Evolutionary conservation across 1,140 invertebrate species (phyloP).

Genomic region (Zaprionus tsacasi): DNA sequence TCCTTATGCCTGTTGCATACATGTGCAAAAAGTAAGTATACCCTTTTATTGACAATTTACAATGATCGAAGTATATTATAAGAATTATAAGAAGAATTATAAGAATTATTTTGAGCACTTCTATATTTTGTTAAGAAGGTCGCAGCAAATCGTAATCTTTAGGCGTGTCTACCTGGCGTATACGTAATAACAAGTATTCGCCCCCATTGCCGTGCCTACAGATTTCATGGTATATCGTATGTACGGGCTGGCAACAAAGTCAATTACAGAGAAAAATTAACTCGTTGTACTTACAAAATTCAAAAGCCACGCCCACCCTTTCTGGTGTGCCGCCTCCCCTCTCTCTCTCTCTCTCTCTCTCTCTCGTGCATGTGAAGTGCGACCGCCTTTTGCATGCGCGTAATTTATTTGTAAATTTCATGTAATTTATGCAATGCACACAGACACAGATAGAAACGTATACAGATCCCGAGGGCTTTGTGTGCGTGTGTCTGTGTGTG

Average conservation of each 20-base stretch:
- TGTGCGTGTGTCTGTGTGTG: neutral
- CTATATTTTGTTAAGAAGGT: too few relatives aligned
- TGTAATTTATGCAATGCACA: slow-evolving; percentile 72
- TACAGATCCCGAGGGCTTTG: slow-evolving; percentile 29
- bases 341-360: too few relatives aligned
- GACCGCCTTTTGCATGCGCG: slow-evolving; percentile 63
- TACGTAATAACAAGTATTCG: slow-evolving; percentile 8
- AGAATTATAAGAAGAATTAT: too few relatives aligned
- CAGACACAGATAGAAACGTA: slow-evolving; percentile 21
- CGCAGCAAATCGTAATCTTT: neutral
- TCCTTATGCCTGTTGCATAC: too few relatives aligned
- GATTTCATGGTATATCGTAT: neutral
- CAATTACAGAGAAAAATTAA: slow-evolving; percentile 32
- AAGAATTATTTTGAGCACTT: too few relatives aligned
- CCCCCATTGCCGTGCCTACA: neutral
- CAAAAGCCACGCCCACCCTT: slow-evolving; percentile 17
- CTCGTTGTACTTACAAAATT: slow-evolving; percentile 21
- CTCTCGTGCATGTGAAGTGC: slow-evolving; percentile 1
- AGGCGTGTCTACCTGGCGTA: neutral
- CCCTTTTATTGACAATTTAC: too few relatives aligned
- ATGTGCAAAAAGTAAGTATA: too few relatives aligned
- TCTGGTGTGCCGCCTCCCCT: neutral
- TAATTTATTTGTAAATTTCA: slow-evolving; percentile 77
- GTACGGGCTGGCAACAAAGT: neutral
- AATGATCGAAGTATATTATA: too few relatives aligned